Evolutionary conservation across 2,113 vertebrate genomes (phyloP).

Genomic region (Craseonycteris thonglongyai): DNA sequence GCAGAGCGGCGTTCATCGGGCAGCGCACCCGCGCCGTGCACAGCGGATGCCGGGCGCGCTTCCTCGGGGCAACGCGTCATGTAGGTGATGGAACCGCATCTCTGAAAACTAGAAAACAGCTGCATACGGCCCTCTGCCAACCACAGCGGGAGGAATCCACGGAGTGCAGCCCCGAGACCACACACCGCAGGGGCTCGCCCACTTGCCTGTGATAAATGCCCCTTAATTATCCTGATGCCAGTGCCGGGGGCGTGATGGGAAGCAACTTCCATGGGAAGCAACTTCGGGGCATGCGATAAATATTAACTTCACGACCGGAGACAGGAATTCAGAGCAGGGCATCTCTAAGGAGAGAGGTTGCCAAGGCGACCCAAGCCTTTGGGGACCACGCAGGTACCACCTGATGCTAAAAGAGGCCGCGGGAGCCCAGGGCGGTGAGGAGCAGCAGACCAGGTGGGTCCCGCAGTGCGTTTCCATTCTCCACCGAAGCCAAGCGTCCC

Average conservation of each 20-base stretch:
- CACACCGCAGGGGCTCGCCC: neutral
- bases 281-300: rapidly evolving
- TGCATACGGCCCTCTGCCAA: neutral
- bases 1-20: neutral
- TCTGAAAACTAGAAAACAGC: neutral
- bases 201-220: neutral
- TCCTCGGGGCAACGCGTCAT: rapidly evolving
- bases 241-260: neutral
- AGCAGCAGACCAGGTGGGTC: neutral
- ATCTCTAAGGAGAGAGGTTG: neutral
- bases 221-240: neutral
- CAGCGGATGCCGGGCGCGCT: neutral
- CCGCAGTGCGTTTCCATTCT: rapidly evolving
- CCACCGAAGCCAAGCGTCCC: neutral
- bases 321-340: neutral
- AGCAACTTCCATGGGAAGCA: rapidly evolving
- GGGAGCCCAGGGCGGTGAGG: neutral
- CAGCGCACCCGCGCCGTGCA: neutral
- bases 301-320: neutral
- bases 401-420: neutral
- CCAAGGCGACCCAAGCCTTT: neutral
- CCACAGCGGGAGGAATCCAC: rapidly evolving
- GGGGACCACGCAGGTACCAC: neutral
- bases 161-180: rapidly evolving
- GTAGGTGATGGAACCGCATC: rapidly evolving